These are phyloP conservation scores for Macquaria australasica DNA, from an alignment of 2,113 vertebrate species.

Conservation along the genomic window DNA sequence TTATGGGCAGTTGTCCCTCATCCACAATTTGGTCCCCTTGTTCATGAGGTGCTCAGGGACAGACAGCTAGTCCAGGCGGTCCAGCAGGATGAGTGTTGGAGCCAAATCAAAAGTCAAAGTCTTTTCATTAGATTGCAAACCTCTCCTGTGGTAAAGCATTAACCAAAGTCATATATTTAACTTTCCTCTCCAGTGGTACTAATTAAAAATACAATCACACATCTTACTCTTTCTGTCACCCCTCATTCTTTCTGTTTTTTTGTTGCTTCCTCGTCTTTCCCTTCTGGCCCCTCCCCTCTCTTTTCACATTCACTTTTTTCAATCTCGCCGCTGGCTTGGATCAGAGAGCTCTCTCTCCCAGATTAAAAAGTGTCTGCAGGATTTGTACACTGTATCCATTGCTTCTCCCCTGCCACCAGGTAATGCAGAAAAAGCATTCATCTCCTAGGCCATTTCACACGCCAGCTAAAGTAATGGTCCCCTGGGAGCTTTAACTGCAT, in stretches of 20 bases:
- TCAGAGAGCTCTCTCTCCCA: constrained; percentile 63
- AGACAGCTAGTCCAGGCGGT: constrained; percentile 6
- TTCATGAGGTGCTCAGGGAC: constrained; percentile 30
- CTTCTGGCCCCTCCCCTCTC: neutral
- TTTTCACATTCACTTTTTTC: constrained; percentile 35
- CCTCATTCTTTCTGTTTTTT: constrained; percentile 20
- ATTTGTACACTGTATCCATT: constrained; percentile 68
- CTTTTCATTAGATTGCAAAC: constrained; percentile 63
- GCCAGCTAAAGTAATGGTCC: constrained; percentile 77
- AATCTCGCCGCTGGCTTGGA: constrained; percentile 40
- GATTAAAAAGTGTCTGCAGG: constrained; percentile 74
- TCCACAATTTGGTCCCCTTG: constrained; percentile 14
- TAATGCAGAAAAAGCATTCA: constrained; percentile 81
- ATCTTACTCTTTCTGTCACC: constrained; percentile 33
- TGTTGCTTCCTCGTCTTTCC: constrained; percentile 1
- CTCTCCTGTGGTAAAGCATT: constrained; percentile 38
- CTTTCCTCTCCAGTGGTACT: constrained; percentile 47
- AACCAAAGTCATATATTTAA: constrained; percentile 54
- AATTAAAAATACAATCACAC: constrained; percentile 69
- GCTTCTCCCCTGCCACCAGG: constrained; percentile 64
- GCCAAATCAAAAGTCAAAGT: constrained; percentile 61
- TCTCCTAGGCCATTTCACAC: constrained; percentile 77
- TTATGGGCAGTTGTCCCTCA: constrained; percentile 33
- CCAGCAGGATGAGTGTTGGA: constrained; percentile 26
- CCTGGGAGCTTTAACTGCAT: constrained; percentile 77